Percentiles rank a stretch among this genome's conserved stretches.
phyloP scores from a whole-genome alignment of 2,888 invertebrate genomes.

The Lampropteryx suffumata region DNA sequence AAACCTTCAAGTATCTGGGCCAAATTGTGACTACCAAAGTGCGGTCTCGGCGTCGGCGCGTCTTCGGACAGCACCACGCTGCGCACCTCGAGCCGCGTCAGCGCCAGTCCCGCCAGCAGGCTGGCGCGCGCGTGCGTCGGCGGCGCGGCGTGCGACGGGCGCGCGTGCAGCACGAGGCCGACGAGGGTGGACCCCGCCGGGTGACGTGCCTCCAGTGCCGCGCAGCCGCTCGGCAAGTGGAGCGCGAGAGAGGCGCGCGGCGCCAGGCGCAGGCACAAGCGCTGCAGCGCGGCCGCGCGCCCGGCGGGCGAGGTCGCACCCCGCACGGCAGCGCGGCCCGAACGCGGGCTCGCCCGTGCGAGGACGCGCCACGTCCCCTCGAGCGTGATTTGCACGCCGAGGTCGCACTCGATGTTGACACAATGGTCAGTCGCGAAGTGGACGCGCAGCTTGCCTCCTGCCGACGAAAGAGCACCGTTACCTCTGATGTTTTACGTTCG shows the following conservation, averaged over 20 bases:
- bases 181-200: slow-evolving; percentile 23
- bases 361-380: neutral
- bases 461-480: neutral
- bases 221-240: neutral
- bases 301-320: slow-evolving; percentile 11
- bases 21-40: too few relatives aligned
- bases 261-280: slow-evolving; percentile 19
- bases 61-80: slow-evolving; percentile 7
- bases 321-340: slow-evolving; percentile 13
- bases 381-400: neutral
- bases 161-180: slow-evolving; percentile 24
- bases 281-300: slow-evolving; percentile 14
- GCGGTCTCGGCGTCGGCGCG: slow-evolving; percentile 12
- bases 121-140: slow-evolving; percentile 17
- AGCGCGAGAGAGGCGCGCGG: neutral
- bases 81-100: slow-evolving; percentile 19
- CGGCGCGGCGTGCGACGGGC: slow-evolving; percentile 4
- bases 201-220: slow-evolving; percentile 18
- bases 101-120: slow-evolving; percentile 12
- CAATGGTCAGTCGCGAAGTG: too few relatives aligned
- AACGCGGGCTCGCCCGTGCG: neutral
- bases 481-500: too few relatives aligned
- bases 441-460: slow-evolving; percentile 4
- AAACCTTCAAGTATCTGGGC: too few relatives aligned
- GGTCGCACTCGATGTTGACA: neutral